phyloP scores from a whole-genome alignment of 2,888 invertebrate genomes.

The Amblyjoppa fuscipennis region DNA sequence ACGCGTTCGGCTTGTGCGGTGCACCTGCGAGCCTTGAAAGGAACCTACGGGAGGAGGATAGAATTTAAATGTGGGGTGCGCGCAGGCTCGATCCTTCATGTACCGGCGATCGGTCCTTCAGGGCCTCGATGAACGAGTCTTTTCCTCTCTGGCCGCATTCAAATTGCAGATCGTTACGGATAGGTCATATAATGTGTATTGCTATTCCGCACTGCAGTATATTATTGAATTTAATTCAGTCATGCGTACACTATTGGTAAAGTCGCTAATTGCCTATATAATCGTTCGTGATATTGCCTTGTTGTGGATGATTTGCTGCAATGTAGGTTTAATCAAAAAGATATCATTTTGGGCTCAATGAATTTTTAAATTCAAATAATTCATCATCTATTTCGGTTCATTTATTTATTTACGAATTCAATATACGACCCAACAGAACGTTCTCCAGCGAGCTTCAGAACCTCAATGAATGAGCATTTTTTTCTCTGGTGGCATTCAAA shows the following conservation, averaged over 20 bases:
- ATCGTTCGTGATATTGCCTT: too few relatives aligned
- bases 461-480: too few relatives aligned
- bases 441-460: too few relatives aligned
- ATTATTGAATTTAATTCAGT: neutral
- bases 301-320: too few relatives aligned
- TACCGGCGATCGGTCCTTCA: constrained; percentile 50
- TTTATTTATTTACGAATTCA: neutral
- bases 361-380: too few relatives aligned
- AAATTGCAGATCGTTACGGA: constrained; percentile 80
- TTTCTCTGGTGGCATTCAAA: too few relatives aligned
- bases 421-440: too few relatives aligned
- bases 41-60: constrained; percentile 78
- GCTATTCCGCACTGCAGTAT: constrained; percentile 39
- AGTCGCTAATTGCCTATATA: too few relatives aligned
- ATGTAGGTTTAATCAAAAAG: too few relatives aligned
- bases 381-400: too few relatives aligned
- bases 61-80: constrained; percentile 81
- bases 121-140: constrained; percentile 27
- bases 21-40: constrained; percentile 78
- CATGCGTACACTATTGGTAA: neutral
- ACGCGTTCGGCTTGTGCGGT: constrained; percentile 70
- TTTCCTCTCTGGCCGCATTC: constrained; percentile 73
- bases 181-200: constrained; percentile 79
- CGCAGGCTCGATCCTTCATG: constrained; percentile 42
- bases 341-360: too few relatives aligned